Conservation (phyloP, 2,888 invertebrate species). For the Calameuta pallipes region DNA sequence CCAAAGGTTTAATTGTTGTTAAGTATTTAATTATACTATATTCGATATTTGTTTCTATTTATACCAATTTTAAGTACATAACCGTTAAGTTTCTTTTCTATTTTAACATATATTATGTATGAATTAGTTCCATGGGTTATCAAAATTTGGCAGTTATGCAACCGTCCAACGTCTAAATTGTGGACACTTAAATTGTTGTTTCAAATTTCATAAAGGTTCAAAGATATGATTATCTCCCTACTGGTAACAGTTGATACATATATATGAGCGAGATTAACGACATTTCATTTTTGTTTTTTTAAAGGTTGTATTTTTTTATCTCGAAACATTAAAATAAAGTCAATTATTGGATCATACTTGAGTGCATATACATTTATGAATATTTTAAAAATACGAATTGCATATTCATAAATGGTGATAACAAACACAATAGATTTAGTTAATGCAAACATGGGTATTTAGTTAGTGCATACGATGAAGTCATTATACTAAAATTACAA, state of each 20-base stretch:
- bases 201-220: background rate
- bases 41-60: background rate
- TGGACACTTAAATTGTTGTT: background rate
- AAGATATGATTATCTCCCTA: background rate
- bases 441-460: background rate
- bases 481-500: background rate
- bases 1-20: background rate
- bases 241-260: background rate
- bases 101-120: background rate
- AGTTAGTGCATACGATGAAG: background rate
- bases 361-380: background rate
- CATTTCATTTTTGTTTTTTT: background rate
- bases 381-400: background rate
- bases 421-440: background rate
- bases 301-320: background rate
- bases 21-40: background rate
- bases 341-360: background rate
- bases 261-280: background rate
- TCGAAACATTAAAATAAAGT: background rate
- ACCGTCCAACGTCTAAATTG: conserved; percentile 19
- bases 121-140: background rate
- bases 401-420: background rate
- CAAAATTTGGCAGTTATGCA: conserved; percentile 31
- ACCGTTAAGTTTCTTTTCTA: background rate
- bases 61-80: background rate